phyloP scores from a whole-genome alignment of 2,888 invertebrate genomes.

The Petrophora chlorosata region DNA sequence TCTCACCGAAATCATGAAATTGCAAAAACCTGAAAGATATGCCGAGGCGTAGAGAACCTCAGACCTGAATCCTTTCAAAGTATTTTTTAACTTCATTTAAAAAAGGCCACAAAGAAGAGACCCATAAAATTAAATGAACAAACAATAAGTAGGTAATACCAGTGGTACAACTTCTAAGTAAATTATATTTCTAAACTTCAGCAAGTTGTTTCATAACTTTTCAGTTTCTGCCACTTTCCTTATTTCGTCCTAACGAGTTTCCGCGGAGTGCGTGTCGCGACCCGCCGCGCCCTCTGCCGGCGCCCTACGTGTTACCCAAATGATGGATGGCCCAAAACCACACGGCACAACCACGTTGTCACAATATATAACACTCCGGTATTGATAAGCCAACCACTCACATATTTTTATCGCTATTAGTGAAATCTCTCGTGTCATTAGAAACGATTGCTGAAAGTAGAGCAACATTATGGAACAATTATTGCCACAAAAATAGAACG shows the following conservation, averaged over 20 bases:
- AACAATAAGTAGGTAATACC: slow-evolving; percentile 3
- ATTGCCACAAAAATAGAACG: no score
- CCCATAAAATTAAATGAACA: not conserved
- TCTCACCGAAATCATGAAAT: no score
- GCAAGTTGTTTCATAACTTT: slow-evolving; percentile 32
- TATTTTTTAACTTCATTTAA: no score
- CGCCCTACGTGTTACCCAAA: slow-evolving; percentile 57
- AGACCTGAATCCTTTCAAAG: no score
- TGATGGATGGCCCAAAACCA: slow-evolving; percentile 64
- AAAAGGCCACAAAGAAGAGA: not conserved
- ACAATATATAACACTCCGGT: slow-evolving; percentile 43
- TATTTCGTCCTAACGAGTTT: slow-evolving; percentile 32
- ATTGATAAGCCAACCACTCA: not conserved
- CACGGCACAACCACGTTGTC: slow-evolving; percentile 51
- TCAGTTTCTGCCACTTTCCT: slow-evolving; percentile 28
- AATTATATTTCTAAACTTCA: slow-evolving; percentile 29
- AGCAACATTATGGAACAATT: no score
- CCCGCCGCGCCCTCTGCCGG: slow-evolving; percentile 65
- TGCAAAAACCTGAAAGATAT: no score
- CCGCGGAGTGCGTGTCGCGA: slow-evolving; percentile 55
- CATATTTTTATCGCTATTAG: no score
- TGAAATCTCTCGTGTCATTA: no score
- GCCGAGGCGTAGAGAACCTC: no score
- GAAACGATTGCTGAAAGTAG: no score
- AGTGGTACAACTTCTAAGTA: slow-evolving; percentile 16